phyloP scores from a whole-genome alignment of 2,797 vertebrate genomes.

The Amblyraja radiata region DNA sequence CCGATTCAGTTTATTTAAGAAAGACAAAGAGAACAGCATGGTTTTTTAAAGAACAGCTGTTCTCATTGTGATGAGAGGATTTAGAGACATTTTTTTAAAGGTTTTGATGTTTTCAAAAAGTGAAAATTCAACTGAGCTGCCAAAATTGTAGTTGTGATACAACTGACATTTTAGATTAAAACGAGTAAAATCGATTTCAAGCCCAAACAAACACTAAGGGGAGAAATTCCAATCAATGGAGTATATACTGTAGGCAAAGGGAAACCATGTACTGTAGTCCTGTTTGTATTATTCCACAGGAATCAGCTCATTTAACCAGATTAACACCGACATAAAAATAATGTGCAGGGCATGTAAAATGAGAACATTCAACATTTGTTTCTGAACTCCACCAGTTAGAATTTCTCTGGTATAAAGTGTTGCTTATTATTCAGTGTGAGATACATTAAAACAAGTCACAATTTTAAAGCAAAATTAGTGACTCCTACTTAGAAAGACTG shows the following conservation, averaged over 20 bases:
- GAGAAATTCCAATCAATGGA: neutral
- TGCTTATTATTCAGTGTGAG: neutral
- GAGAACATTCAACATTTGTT: neutral
- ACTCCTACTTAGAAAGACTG: neutral
- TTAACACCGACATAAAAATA: neutral
- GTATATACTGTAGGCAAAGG: neutral
- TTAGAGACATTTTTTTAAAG: neutral
- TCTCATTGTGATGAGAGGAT: neutral
- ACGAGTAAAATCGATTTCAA: slow-evolving; percentile 1
- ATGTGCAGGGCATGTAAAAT: neutral
- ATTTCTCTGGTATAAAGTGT: neutral
- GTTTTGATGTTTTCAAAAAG: neutral
- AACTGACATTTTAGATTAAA: slow-evolving; percentile 6
- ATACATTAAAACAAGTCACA: neutral
- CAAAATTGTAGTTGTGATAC: neutral
- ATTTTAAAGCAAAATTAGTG: neutral
- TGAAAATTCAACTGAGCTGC: neutral
- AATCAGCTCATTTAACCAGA: neutral
- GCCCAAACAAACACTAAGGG: neutral
- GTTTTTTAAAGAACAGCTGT: neutral
- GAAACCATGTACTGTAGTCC: neutral
- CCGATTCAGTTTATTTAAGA: slow-evolving; percentile 32
- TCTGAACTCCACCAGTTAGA: neutral
- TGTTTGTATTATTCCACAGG: slow-evolving; percentile 3
- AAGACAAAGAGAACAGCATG: slow-evolving; percentile 32